Evolutionary conservation across 2,113 vertebrate species (phyloP).

Genomic region (Azemiops feae): DNA sequence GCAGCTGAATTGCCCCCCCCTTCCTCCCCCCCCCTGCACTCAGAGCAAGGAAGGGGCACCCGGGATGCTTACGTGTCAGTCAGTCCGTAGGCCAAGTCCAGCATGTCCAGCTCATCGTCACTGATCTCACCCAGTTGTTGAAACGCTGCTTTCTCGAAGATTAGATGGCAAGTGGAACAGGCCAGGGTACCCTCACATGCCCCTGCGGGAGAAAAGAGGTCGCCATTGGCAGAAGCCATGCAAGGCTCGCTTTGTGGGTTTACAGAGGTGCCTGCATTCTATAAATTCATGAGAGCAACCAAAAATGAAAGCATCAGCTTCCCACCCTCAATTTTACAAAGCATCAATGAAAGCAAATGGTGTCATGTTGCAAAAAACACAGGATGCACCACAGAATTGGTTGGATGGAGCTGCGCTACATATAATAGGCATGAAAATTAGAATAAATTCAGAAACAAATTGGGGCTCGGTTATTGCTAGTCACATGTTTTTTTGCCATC

Average conservation of each 20-base stretch:
- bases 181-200: slow-evolving; percentile 75
- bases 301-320: neutral
- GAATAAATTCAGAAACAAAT: neutral
- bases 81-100: slow-evolving; percentile 76
- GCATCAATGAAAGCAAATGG: neutral
- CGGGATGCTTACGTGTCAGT: slow-evolving; percentile 68
- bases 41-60: neutral
- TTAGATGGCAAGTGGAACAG: slow-evolving; percentile 79
- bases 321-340: neutral
- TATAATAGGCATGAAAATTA: neutral
- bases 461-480: neutral
- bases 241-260: neutral
- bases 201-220: slow-evolving; percentile 42
- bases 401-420: neutral
- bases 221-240: neutral
- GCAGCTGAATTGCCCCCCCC: neutral
- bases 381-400: neutral
- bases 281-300: neutral
- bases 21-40: neutral
- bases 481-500: neutral
- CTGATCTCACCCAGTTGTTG: slow-evolving; percentile 63
- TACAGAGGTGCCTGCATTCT: neutral
- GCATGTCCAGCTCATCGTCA: slow-evolving; percentile 78
- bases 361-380: neutral
- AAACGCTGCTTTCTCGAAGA: slow-evolving; percentile 71